Percentiles rank a stretch among this genome's conserved stretches.
Conservation (phyloP, 1,140 invertebrate species). For the Triops longicaudatus region DNA sequence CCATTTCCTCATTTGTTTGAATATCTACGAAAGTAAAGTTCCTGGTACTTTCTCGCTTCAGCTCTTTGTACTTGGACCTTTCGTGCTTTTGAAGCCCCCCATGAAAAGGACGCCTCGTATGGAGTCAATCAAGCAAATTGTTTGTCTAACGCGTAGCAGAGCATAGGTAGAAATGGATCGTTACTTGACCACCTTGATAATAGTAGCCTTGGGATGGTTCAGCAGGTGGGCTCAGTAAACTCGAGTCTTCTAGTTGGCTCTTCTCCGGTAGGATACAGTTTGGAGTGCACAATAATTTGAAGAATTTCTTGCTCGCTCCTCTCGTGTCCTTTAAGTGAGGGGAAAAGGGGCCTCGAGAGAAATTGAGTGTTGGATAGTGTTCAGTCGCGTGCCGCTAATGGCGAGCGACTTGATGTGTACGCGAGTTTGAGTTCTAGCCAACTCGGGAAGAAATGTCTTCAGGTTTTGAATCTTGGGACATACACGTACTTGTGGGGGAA, state of each 20-base stretch:
- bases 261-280: neutral
- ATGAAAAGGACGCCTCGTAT: neutral
- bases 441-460: neutral
- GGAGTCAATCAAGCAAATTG: slow-evolving; percentile 10
- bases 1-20: neutral
- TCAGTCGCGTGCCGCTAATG: neutral
- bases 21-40: neutral
- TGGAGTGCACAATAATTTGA: neutral
- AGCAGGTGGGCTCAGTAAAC: neutral
- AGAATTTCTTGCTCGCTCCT: no score
- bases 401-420: neutral
- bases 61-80: no score
- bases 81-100: neutral
- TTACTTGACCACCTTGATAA: neutral
- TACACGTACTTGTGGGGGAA: neutral
- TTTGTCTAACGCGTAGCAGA: neutral
- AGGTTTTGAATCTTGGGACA: neutral
- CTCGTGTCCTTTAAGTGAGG: no score
- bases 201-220: neutral
- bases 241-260: neutral
- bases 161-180: neutral
- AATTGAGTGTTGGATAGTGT: neutral
- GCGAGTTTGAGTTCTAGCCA: neutral
- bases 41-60: neutral
- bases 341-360: neutral